Percentiles rank a stretch among this genome's conserved stretches.
Evolutionary conservation across 2,888 invertebrate genomes (phyloP).

Genomic region (Lycaena phlaeas): DNA sequence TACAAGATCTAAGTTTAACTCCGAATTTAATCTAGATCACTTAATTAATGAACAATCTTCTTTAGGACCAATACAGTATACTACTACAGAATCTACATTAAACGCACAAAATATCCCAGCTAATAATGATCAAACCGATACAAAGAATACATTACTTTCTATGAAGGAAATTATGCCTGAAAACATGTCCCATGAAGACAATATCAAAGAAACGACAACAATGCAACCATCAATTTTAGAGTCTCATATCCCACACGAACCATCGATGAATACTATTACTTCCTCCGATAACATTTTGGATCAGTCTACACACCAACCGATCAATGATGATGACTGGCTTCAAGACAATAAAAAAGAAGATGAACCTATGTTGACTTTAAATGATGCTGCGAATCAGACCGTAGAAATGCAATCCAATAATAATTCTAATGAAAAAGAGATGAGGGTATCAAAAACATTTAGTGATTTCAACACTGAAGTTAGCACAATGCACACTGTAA

Average conservation of each 20-base stretch:
- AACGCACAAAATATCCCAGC: conserved; percentile 11
- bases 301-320: conserved; percentile 17
- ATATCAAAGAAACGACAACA: conserved; percentile 24
- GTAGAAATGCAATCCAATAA: conserved; percentile 14
- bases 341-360: conserved; percentile 26
- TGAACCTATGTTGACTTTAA: conserved; percentile 10
- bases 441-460: conserved; percentile 38
- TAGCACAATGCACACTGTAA: conserved; percentile 17
- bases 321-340: conserved; percentile 41
- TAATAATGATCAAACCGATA: conserved; percentile 10
- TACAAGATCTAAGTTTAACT: conserved; percentile 4
- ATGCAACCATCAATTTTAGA: conserved; percentile 33
- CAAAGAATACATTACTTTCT: neutral
- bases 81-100: neutral
- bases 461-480: conserved; percentile 29
- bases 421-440: conserved; percentile 29
- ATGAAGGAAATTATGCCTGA: conserved; percentile 6
- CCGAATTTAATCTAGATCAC: conserved; percentile 1
- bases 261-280: conserved; percentile 38
- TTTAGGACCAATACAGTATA: too few species aligned
- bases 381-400: conserved; percentile 4
- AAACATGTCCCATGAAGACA: conserved; percentile 11
- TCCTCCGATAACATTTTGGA: conserved; percentile 22
- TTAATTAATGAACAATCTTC: neutral
- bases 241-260: conserved; percentile 34